phyloP scores from a whole-genome alignment of 2,113 vertebrate species.

The Arvicanthis niloticus region DNA sequence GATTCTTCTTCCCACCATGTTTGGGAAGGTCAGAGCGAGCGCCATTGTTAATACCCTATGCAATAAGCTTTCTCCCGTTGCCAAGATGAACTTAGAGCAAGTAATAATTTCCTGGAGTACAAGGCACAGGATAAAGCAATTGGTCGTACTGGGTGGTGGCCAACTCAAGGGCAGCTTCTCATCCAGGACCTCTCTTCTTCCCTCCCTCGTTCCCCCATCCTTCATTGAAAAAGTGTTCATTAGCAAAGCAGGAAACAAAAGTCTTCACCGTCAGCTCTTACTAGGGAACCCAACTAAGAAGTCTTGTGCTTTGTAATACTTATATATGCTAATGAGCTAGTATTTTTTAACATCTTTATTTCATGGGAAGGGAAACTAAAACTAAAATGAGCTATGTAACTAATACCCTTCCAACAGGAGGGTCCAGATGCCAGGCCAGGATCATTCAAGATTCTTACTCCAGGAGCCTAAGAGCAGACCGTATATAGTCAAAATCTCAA shows the following conservation, averaged over 20 bases:
- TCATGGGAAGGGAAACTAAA: neutral
- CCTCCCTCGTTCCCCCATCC: neutral
- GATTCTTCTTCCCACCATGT: neutral
- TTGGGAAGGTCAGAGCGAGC: neutral
- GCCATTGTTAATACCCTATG: neutral
- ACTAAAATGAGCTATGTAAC: slow-evolving; percentile 5
- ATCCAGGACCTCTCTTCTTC: neutral
- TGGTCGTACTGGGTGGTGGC: neutral
- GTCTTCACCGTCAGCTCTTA: neutral
- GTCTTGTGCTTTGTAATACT: neutral
- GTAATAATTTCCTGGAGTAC: neutral
- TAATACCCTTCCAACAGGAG: neutral
- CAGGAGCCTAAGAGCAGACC: neutral
- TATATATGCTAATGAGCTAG: neutral
- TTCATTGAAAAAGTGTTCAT: neutral
- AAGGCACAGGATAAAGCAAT: neutral
- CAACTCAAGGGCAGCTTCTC: neutral
- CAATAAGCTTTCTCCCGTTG: neutral
- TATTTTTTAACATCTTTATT: slow-evolving; percentile 31
- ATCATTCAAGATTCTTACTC: neutral
- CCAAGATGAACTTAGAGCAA: neutral
- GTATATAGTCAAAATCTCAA: neutral
- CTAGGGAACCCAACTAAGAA: neutral
- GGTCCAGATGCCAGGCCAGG: neutral
- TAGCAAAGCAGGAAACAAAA: neutral